Evolutionary conservation across 2,888 invertebrate genomes (phyloP).

Genomic region (Eremobia ochroleuca): DNA sequence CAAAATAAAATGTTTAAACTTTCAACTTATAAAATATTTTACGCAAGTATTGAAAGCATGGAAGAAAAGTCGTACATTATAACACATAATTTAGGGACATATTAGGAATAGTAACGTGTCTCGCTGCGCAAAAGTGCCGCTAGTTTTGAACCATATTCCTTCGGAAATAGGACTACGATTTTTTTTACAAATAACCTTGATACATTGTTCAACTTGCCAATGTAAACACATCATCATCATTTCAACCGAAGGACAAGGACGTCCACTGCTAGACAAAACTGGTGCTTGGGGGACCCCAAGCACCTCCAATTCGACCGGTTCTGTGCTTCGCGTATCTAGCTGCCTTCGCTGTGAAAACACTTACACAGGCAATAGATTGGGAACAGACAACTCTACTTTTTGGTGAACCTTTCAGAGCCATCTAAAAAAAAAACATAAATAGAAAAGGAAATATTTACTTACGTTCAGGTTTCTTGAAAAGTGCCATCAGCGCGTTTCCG

Average conservation of each 20-base stretch:
- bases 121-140: neutral
- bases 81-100: neutral
- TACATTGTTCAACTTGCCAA: neutral
- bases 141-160: neutral
- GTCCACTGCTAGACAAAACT: neutral
- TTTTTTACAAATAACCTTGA: too few relatives aligned
- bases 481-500: slow-evolving; percentile 93
- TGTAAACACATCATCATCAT: neutral
- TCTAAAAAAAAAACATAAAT: neutral
- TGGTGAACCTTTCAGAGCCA: neutral
- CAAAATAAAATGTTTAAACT: neutral
- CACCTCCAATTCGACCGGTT: neutral
- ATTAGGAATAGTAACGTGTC: neutral
- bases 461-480: slow-evolving; percentile 92
- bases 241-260: too few relatives aligned
- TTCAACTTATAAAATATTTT: neutral
- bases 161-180: neutral
- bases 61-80: neutral
- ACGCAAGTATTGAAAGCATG: neutral
- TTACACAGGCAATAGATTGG: too few relatives aligned
- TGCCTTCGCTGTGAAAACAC: neutral
- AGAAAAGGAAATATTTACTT: slow-evolving; percentile 65
- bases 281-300: neutral
- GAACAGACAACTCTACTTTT: neutral
- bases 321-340: neutral